These are phyloP conservation scores for Chiloscyllium plagiosum DNA, from an alignment of 2,113 vertebrate species.

Conservation along the genomic window DNA sequence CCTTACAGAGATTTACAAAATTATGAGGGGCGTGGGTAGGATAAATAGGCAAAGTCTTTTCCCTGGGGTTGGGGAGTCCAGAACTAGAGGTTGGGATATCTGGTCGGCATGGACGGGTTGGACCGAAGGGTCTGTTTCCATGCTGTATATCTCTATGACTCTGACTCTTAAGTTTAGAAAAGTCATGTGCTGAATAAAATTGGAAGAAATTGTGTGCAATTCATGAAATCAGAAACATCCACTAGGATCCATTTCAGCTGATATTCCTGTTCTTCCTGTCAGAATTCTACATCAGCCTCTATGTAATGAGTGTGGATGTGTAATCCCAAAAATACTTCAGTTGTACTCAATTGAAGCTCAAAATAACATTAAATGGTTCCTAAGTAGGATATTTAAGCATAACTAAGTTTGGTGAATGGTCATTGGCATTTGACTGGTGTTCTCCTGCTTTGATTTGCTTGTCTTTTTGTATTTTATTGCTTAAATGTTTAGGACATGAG, in stretches of 20 bases:
- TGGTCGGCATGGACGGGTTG: too few relatives aligned
- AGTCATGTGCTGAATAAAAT: background rate
- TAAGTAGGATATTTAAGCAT: background rate
- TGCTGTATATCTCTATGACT: too few relatives aligned
- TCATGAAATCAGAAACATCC: background rate
- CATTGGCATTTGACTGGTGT: background rate
- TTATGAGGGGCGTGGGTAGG: too few relatives aligned
- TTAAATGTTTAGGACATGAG: background rate
- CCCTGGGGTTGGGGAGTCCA: too few relatives aligned
- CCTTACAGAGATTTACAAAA: too few relatives aligned
- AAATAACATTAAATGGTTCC: background rate
- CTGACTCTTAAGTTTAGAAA: background rate
- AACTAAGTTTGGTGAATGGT: background rate
- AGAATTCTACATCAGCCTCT: background rate
- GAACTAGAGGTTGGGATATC: too few relatives aligned
- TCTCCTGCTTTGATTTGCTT: background rate
- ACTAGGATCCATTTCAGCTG: background rate
- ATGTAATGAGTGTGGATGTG: background rate
- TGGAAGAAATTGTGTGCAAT: background rate
- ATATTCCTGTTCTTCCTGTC: background rate
- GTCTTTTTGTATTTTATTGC: background rate
- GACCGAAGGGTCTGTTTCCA: too few relatives aligned
- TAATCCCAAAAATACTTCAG: background rate
- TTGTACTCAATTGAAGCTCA: background rate
- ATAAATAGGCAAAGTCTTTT: too few relatives aligned